Percentiles rank a stretch among this genome's conserved stretches.
Evolutionary conservation across 2,888 invertebrate species (phyloP).

Genomic region (Eupithecia centaureata): DNA sequence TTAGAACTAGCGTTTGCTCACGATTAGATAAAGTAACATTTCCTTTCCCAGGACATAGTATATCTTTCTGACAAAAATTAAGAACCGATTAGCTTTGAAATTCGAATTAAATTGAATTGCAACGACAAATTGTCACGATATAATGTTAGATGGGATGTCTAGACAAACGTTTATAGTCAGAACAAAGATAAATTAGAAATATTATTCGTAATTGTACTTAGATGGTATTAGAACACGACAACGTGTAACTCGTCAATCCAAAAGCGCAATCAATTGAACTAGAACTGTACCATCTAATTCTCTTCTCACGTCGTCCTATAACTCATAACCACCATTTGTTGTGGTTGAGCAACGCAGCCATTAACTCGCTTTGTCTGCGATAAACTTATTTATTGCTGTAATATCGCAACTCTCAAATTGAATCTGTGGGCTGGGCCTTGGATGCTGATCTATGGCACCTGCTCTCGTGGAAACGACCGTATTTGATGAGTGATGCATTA

Average conservation of each 20-base stretch:
- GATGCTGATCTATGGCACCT: slow-evolving; percentile 34
- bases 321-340: slow-evolving; percentile 42
- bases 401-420: slow-evolving; percentile 36
- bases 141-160: background rate
- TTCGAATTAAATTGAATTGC: too few relatives aligned
- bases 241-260: background rate
- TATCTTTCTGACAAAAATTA: background rate
- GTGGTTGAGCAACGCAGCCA: slow-evolving; percentile 35
- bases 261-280: slow-evolving; percentile 25
- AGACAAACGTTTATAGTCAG: background rate
- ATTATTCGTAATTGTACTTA: background rate
- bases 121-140: background rate
- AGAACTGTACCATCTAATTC: slow-evolving; percentile 36
- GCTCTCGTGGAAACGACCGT: slow-evolving; percentile 26
- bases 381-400: slow-evolving; percentile 37
- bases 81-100: background rate
- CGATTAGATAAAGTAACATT: background rate
- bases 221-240: background rate
- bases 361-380: slow-evolving; percentile 37
- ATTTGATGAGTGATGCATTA: slow-evolving; percentile 32
- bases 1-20: too few relatives aligned
- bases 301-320: slow-evolving; percentile 42
- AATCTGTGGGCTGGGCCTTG: slow-evolving; percentile 38
- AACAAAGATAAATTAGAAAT: background rate
- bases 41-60: background rate